A percentile compares a stretch with the other conserved stretches of the same genome.
These are phyloP conservation scores for Tetragonisca angustula DNA, from an alignment of 2,888 invertebrate genomes.

Conservation along the genomic window DNA sequence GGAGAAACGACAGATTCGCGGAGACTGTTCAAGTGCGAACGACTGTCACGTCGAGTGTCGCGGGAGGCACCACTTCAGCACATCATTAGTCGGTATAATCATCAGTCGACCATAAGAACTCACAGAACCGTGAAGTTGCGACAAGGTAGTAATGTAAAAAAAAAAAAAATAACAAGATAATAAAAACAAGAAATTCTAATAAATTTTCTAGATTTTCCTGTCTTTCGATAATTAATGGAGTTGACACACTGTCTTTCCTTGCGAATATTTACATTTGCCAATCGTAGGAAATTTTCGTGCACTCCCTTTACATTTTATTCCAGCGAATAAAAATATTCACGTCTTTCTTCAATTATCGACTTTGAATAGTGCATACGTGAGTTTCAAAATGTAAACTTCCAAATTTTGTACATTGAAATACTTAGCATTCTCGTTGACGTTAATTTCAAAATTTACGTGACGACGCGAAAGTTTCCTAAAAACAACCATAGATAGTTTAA, in stretches of 20 bases:
- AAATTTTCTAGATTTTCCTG: constrained; percentile 12
- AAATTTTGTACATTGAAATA: too few relatives aligned
- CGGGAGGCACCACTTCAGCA: constrained; percentile 53
- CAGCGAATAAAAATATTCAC: not conserved
- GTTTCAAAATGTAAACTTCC: too few relatives aligned
- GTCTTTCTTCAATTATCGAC: too few relatives aligned
- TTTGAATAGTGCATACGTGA: too few relatives aligned
- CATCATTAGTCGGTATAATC: constrained; percentile 71
- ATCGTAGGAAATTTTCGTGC: not conserved
- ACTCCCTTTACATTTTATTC: not conserved
- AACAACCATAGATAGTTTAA: too few relatives aligned
- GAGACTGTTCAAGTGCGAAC: constrained; percentile 45
- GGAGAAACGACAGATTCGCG: constrained; percentile 46
- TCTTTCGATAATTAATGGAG: constrained; percentile 9
- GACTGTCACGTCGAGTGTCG: constrained; percentile 62
- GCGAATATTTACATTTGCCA: not conserved
- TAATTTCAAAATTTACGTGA: too few relatives aligned
- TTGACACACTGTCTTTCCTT: not conserved
- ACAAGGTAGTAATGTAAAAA: not conserved
- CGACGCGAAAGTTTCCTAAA: too few relatives aligned
- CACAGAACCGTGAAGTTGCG: constrained; percentile 37
- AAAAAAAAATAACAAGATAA: not conserved
- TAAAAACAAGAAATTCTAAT: constrained; percentile 25
- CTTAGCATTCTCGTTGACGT: too few relatives aligned
- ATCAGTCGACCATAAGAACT: constrained; percentile 61